Evolutionary conservation across 2,888 invertebrate genomes (phyloP).

Genomic region (Leptopilina syphax): DNA sequence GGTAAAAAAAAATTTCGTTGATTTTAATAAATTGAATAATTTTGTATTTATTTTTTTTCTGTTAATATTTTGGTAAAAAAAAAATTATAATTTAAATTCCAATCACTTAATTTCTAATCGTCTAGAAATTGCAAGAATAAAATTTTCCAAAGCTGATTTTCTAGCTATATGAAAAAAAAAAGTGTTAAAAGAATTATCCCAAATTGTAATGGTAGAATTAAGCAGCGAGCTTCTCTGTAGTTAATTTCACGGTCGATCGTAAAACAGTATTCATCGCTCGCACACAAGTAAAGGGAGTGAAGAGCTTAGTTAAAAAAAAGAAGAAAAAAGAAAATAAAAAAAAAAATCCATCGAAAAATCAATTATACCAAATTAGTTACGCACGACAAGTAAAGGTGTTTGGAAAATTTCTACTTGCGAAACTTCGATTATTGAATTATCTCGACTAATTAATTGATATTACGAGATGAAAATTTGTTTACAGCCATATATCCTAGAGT

Average conservation of each 20-base stretch:
- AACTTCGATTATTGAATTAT: constrained; percentile 28
- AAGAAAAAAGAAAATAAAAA: neutral
- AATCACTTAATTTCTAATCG: no score
- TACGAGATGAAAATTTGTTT: constrained; percentile 9
- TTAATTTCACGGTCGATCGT: constrained; percentile 31
- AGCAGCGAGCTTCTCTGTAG: neutral
- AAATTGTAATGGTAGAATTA: constrained; percentile 13
- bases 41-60: no score
- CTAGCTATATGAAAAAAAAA: neutral
- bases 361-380: constrained; percentile 25
- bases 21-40: no score
- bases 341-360: constrained; percentile 6
- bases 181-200: neutral
- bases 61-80: no score
- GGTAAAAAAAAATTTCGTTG: no score
- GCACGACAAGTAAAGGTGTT: constrained; percentile 13
- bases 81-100: no score
- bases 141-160: neutral
- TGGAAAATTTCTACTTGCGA: constrained; percentile 5
- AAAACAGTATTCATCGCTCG: constrained; percentile 21
- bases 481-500: neutral
- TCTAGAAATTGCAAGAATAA: neutral
- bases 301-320: neutral
- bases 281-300: constrained; percentile 17
- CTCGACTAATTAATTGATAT: constrained; percentile 13